Percentiles rank a stretch among this genome's conserved stretches.
phyloP scores from a whole-genome alignment of 1,140 invertebrate genomes.

The Thereuonema tuberculata region DNA sequence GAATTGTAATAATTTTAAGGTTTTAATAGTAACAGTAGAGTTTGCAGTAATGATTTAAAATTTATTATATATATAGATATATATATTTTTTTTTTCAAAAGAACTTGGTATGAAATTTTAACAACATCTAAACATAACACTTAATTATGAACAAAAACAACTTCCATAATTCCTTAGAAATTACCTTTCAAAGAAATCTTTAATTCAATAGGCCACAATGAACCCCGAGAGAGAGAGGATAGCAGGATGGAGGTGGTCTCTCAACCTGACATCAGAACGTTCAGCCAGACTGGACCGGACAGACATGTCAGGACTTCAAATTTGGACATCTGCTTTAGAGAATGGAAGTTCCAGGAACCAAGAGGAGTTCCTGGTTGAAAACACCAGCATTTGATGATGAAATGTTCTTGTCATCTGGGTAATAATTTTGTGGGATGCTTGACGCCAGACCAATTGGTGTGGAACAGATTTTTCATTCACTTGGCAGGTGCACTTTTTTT shows the following conservation, averaged over 20 bases:
- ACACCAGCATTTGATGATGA: not conserved
- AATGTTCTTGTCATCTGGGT: not conserved
- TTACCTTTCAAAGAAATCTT: conserved; percentile 19
- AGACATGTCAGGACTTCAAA: conserved; percentile 1
- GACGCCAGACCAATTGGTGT: conserved; percentile 1
- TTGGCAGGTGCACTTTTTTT: not conserved
- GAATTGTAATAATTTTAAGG: too few species aligned
- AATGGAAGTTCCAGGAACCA: not conserved
- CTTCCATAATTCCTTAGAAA: conserved; percentile 10
- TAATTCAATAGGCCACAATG: conserved; percentile 7
- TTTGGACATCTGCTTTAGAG: not conserved
- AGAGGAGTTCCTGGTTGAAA: not conserved
- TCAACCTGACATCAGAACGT: conserved; percentile 6
- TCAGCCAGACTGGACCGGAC: conserved; percentile 2
- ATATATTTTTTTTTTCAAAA: too few species aligned
- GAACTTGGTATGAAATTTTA: too few species aligned
- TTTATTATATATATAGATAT: too few species aligned
- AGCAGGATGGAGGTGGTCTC: conserved; percentile 7
- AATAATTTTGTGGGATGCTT: not conserved
- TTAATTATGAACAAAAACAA: too few species aligned
- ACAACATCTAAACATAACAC: conserved; percentile 3
- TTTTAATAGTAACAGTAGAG: too few species aligned
- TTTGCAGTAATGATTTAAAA: too few species aligned
- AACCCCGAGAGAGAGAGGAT: conserved; percentile 9
- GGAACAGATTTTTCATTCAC: not conserved